Percentiles rank a stretch among this genome's conserved stretches.
These are phyloP conservation scores for Poeciliopsis infans DNA, from an alignment of 2,797 vertebrate genomes.

Conservation along the genomic window DNA sequence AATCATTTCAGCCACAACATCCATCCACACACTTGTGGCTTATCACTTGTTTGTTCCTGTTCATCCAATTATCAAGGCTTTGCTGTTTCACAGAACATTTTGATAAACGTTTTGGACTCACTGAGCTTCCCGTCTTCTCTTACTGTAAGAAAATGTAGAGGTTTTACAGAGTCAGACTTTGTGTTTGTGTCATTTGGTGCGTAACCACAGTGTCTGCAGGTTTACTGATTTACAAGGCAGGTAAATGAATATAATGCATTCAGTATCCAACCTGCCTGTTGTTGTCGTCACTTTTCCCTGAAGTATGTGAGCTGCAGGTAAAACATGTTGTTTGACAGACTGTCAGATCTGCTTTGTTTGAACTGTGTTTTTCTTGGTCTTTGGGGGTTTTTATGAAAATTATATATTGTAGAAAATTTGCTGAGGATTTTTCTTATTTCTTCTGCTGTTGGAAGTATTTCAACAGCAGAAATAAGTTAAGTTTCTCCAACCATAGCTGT, in stretches of 20 bases:
- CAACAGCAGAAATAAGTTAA: too few species aligned
- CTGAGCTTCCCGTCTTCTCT: not conserved
- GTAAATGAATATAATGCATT: slow-evolving; percentile 18
- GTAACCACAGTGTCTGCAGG: slow-evolving; percentile 13
- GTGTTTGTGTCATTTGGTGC: slow-evolving; percentile 21
- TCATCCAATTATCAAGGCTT: slow-evolving; percentile 27
- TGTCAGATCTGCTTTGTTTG: slow-evolving; percentile 11
- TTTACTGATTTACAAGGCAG: slow-evolving; percentile 16
- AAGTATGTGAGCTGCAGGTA: slow-evolving; percentile 33
- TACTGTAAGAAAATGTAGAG: not conserved
- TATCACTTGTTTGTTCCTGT: not conserved
- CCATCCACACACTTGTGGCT: not conserved
- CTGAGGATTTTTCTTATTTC: not conserved
- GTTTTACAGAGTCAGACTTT: not conserved
- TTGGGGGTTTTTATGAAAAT: not conserved
- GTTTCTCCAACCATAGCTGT: not conserved
- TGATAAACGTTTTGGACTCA: not conserved
- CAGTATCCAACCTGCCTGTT: slow-evolving; percentile 8
- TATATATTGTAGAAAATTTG: not conserved
- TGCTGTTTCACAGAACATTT: slow-evolving; percentile 36
- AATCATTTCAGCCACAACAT: too few species aligned
- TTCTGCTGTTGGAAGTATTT: not conserved
- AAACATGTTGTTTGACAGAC: slow-evolving; percentile 39
- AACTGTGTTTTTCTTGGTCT: not conserved
- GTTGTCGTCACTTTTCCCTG: slow-evolving; percentile 23